A percentile compares a stretch with the other conserved stretches of the same genome.
Evolutionary conservation across 2,888 invertebrate species (phyloP).

Genomic region (Orthonevra nobilis): DNA sequence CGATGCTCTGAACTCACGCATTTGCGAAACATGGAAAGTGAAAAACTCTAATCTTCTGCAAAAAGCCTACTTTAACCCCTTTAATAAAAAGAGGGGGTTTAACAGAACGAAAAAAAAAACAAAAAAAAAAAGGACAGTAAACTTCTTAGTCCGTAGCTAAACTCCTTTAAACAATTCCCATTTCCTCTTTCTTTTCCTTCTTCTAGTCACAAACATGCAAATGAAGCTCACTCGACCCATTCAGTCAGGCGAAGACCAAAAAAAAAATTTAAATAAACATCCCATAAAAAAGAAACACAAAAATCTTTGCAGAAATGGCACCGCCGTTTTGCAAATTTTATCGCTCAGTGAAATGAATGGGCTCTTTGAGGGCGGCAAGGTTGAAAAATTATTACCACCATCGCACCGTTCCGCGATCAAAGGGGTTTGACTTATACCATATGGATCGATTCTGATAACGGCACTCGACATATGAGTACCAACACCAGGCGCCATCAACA

Average conservation of each 20-base stretch:
- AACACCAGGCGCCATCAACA: neutral
- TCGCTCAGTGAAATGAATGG: conserved; percentile 39
- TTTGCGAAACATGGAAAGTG: too few species aligned
- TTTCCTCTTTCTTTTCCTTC: conserved; percentile 1
- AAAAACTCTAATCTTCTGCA: too few species aligned
- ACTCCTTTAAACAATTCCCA: conserved; percentile 2
- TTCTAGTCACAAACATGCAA: conserved; percentile 16
- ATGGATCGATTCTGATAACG: conserved; percentile 53
- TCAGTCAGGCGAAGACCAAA: conserved; percentile 26
- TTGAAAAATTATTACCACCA: conserved; percentile 35
- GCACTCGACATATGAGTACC: conserved; percentile 29
- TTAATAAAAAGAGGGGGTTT: neutral
- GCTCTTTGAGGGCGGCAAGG: neutral
- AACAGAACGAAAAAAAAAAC: neutral
- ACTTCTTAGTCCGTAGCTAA: conserved; percentile 23
- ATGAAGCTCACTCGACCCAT: conserved; percentile 5
- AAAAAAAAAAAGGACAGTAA: conserved; percentile 18
- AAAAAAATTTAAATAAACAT: conserved; percentile 42
- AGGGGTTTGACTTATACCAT: conserved; percentile 6
- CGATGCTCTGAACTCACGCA: too few species aligned
- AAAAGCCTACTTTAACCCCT: neutral
- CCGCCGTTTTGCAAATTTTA: conserved; percentile 49
- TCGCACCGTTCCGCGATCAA: neutral
- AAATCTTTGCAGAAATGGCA: conserved; percentile 33
- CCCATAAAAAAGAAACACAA: conserved; percentile 16